These are phyloP conservation scores for Pterophyllum scalare DNA, from an alignment of 2,113 vertebrate species.

Conservation along the genomic window DNA sequence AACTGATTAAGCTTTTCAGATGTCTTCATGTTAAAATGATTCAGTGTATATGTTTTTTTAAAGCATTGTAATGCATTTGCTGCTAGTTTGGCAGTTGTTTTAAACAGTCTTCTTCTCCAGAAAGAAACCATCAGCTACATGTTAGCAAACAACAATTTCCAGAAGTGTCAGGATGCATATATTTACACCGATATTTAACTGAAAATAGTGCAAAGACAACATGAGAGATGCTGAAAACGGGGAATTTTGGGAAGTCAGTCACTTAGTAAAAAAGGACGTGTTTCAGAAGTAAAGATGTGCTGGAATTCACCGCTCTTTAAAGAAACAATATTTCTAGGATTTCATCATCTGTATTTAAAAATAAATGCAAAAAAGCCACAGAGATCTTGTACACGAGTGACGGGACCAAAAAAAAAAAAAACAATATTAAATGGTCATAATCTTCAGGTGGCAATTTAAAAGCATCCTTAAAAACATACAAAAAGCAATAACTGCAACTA, in stretches of 20 bases:
- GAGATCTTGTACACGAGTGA: neutral
- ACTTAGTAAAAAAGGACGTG: too few relatives aligned
- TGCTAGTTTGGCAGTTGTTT: constrained; percentile 28
- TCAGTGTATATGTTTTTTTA: neutral
- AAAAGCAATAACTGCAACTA: too few relatives aligned
- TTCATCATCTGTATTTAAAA: too few relatives aligned
- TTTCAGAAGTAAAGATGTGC: neutral
- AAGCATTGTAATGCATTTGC: constrained; percentile 28
- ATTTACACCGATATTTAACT: constrained; percentile 1
- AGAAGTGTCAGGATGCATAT: neutral
- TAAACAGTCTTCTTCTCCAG: constrained; percentile 27
- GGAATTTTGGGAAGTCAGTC: neutral
- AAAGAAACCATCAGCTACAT: constrained; percentile 34
- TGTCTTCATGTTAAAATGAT: constrained; percentile 27
- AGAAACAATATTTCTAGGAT: neutral
- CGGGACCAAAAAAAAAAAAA: neutral
- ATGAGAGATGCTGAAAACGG: neutral
- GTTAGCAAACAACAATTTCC: constrained; percentile 5
- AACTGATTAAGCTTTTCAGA: constrained; percentile 26
- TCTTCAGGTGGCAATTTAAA: neutral
- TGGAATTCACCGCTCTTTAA: neutral
- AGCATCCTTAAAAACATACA: neutral
- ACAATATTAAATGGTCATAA: neutral
- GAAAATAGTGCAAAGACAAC: neutral
- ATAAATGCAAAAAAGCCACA: neutral